Evolutionary conservation across 2,113 vertebrate species (phyloP).

Genomic region (Nesogale talazaci): DNA sequence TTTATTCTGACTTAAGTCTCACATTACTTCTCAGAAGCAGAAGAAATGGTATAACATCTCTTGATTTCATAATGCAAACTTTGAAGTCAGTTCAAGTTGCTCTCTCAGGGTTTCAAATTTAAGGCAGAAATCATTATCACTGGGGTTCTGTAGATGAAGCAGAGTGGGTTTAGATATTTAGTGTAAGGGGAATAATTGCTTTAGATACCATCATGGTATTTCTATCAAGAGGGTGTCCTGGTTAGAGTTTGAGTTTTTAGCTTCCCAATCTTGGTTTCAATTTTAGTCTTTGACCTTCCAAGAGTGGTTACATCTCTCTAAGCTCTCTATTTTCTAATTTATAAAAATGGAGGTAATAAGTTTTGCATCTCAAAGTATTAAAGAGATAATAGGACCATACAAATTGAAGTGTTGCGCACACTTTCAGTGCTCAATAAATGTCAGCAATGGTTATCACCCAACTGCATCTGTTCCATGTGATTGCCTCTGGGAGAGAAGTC

Average conservation of each 20-base stretch:
- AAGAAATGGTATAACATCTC: conserved; percentile 14
- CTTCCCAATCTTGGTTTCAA: conserved; percentile 33
- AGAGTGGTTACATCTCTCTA: conserved; percentile 10
- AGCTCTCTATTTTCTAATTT: conserved; percentile 45
- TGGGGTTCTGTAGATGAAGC: conserved; percentile 17
- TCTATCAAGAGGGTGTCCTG: neutral
- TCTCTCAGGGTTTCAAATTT: conserved; percentile 49
- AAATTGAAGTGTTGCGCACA: neutral
- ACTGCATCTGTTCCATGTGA: neutral
- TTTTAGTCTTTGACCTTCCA: conserved; percentile 44
- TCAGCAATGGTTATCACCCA: neutral
- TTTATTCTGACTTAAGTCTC: conserved; percentile 26
- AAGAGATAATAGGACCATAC: neutral
- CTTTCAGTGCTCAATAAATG: neutral
- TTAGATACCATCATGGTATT: neutral
- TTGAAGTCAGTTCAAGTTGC: conserved; percentile 24
- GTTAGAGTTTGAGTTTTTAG: conserved; percentile 39
- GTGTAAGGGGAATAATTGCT: conserved; percentile 2
- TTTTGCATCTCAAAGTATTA: neutral
- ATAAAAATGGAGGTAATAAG: conserved; percentile 44
- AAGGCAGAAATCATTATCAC: conserved; percentile 41
- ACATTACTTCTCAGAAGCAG: conserved; percentile 29
- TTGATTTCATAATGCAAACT: conserved; percentile 38
- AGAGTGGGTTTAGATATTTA: neutral
- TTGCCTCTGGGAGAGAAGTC: neutral